Conservation (phyloP, 1,140 invertebrate genomes). For the Procambarus clarkii region DNA sequence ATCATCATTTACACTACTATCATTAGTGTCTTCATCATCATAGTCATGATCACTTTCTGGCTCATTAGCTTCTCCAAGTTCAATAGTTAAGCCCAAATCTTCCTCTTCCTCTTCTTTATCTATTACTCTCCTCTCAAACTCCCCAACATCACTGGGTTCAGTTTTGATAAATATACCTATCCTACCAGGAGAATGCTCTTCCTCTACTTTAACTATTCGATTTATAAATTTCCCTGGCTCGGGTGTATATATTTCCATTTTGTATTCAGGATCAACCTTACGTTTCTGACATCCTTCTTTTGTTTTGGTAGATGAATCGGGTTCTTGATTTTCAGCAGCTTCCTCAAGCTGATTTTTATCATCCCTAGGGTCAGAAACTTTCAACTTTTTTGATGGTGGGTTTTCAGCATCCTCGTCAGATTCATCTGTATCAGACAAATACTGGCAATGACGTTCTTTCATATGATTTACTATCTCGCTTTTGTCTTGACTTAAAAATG, state of each 20-base stretch:
- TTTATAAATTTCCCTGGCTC: constrained; percentile 19
- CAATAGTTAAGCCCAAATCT: constrained; percentile 17
- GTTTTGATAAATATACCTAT: constrained; percentile 46
- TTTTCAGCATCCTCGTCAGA: constrained; percentile 49
- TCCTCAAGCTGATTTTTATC: constrained; percentile 28
- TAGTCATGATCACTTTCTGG: constrained; percentile 31
- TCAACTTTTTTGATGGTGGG: constrained; percentile 26
- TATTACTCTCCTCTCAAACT: constrained; percentile 34
- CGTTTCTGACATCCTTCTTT: neutral
- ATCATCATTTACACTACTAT: constrained; percentile 30
- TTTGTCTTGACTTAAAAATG: constrained; percentile 61
- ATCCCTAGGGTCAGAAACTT: constrained; percentile 28
- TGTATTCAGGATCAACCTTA: constrained; percentile 16
- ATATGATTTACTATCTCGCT: constrained; percentile 62
- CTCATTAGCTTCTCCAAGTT: constrained; percentile 16
- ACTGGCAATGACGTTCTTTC: constrained; percentile 51
- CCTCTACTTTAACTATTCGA: constrained; percentile 18
- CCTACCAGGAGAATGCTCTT: constrained; percentile 3
- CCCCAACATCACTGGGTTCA: constrained; percentile 45
- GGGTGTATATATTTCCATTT: constrained; percentile 8
- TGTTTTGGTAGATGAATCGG: constrained; percentile 21
- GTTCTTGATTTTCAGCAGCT: constrained; percentile 1
- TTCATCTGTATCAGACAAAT: constrained; percentile 54
- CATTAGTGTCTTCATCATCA: constrained; percentile 53
- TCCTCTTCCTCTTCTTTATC: constrained; percentile 43